phyloP scores from a whole-genome alignment of 2,113 vertebrate species.

The Amazona guildingii region DNA sequence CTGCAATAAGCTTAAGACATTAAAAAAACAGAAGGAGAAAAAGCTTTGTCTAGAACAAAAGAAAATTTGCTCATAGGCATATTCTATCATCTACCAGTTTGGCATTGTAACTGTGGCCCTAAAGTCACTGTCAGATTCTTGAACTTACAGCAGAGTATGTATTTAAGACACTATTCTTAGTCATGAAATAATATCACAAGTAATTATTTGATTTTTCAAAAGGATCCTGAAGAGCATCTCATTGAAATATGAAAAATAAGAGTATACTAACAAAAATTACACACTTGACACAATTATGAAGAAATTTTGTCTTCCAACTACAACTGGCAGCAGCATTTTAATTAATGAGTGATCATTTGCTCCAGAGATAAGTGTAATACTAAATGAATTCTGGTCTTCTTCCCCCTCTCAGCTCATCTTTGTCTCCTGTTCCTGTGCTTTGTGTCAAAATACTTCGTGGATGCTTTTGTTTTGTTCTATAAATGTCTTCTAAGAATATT shows the following conservation, averaged over 20 bases:
- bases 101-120: not conserved
- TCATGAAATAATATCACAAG: constrained; percentile 10
- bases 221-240: constrained; percentile 25
- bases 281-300: constrained; percentile 51
- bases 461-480: constrained; percentile 56
- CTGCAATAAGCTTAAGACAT: constrained; percentile 40
- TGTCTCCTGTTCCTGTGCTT: constrained; percentile 29
- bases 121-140: constrained; percentile 51
- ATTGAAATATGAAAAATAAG: constrained; percentile 67
- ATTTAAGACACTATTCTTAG: constrained; percentile 18
- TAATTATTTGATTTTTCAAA: constrained; percentile 61
- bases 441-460: constrained; percentile 45
- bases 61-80: constrained; percentile 4
- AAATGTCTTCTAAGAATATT: constrained; percentile 26
- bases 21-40: not conserved
- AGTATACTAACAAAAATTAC: constrained; percentile 56
- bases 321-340: constrained; percentile 51
- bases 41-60: constrained; percentile 54
- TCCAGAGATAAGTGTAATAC: constrained; percentile 39
- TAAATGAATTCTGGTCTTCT: constrained; percentile 34
- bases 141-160: constrained; percentile 23
- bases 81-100: not conserved
- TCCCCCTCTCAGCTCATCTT: not conserved
- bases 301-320: constrained; percentile 53
- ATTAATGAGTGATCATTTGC: constrained; percentile 60